phyloP scores from a whole-genome alignment of 1,140 invertebrate species.

The Aphelenchoides fujianensis region DNA sequence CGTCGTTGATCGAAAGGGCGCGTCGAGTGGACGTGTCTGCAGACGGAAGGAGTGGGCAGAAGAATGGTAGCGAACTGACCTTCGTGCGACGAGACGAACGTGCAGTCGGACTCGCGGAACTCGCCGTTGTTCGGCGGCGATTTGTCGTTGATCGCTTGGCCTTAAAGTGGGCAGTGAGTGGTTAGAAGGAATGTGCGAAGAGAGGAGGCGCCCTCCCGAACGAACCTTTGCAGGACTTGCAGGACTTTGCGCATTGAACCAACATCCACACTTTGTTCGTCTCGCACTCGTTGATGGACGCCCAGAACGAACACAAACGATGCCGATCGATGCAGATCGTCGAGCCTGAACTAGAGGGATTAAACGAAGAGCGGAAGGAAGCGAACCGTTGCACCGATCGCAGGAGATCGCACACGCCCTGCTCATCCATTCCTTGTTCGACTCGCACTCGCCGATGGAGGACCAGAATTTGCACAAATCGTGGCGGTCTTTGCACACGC shows the following conservation, averaged over 20 bases:
- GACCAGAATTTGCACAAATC: constrained; percentile 62
- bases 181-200: too few species aligned
- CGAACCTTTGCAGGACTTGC: constrained; percentile 59
- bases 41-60: too few species aligned
- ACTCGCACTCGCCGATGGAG: constrained; percentile 57
- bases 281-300: constrained; percentile 57
- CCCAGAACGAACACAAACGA: constrained; percentile 56
- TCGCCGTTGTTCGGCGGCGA: constrained; percentile 48
- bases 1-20: constrained; percentile 57
- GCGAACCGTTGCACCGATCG: constrained; percentile 55
- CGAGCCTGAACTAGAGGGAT: too few species aligned
- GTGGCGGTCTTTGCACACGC: constrained; percentile 46
- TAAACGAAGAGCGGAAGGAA: too few species aligned
- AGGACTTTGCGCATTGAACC: constrained; percentile 51
- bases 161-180: too few species aligned
- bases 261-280: constrained; percentile 62
- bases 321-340: constrained; percentile 57
- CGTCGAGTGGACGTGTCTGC: constrained; percentile 48
- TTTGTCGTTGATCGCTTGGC: constrained; percentile 41
- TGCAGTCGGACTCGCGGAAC: constrained; percentile 55
- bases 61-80: too few species aligned
- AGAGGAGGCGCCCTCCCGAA: constrained; percentile 7
- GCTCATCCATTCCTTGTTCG: constrained; percentile 59
- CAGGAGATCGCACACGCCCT: constrained; percentile 56
- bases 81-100: constrained; percentile 59